A percentile compares a stretch with the other conserved stretches of the same genome.
phyloP scores from a whole-genome alignment of 2,888 invertebrate species.

The Drosophila subquinaria region DNA sequence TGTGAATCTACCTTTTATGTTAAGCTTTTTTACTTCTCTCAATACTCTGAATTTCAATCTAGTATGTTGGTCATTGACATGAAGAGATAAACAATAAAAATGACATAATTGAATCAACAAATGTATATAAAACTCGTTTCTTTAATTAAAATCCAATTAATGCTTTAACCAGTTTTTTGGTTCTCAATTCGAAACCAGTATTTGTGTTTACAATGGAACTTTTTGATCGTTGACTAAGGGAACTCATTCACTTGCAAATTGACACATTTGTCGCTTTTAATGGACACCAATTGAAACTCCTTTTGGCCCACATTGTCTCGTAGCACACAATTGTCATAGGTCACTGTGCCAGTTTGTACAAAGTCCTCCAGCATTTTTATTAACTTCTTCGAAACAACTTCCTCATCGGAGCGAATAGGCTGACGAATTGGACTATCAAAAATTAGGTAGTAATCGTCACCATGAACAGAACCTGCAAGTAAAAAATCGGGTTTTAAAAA shows the following conservation, averaged over 20 bases:
- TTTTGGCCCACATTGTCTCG: conserved; percentile 56
- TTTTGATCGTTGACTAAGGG: background rate
- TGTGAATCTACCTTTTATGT: too few species aligned
- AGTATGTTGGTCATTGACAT: background rate
- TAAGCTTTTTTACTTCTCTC: too few species aligned
- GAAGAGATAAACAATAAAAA: background rate
- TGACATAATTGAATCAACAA: background rate
- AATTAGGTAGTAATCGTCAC: conserved; percentile 76
- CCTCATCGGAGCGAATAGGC: conserved; percentile 49
- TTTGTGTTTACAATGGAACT: background rate
- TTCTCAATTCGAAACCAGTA: background rate
- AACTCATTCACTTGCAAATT: conserved; percentile 25
- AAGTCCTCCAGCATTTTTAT: conserved; percentile 76
- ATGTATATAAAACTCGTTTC: conserved; percentile 1
- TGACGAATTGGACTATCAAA: conserved; percentile 42
- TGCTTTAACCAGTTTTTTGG: background rate
- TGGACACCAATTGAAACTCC: conserved; percentile 56
- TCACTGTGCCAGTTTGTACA: conserved; percentile 35
- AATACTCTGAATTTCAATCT: too few species aligned
- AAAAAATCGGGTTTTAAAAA: background rate
- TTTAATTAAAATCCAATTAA: background rate
- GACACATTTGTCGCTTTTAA: conserved; percentile 57
- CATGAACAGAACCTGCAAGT: conserved; percentile 73
- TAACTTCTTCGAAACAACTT: conserved; percentile 60
- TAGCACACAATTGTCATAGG: conserved; percentile 71